phyloP scores from a whole-genome alignment of 1,140 invertebrate species.

The Halotydeus destructor region DNA sequence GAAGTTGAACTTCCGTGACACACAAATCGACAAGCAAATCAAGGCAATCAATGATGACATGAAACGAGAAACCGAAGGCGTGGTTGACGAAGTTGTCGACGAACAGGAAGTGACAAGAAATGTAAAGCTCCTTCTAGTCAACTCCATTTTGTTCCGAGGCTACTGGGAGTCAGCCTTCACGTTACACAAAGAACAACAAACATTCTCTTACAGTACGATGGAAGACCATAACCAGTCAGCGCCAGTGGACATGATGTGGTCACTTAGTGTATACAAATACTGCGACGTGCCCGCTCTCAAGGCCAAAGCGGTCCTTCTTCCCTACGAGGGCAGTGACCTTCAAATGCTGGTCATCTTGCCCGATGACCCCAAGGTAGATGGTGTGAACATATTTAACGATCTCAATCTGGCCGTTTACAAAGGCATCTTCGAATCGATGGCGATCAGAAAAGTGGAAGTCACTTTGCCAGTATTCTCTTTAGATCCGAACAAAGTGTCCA shows the following conservation, averaged over 20 bases:
- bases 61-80: conserved; percentile 6
- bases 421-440: background rate
- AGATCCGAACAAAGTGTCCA: conserved; percentile 10
- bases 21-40: conserved; percentile 1
- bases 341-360: conserved; percentile 10
- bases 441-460: background rate
- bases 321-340: conserved; percentile 9
- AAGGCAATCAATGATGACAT: conserved; percentile 12
- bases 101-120: conserved; percentile 5
- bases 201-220: background rate
- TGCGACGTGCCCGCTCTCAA: conserved; percentile 1
- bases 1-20: conserved; percentile 6
- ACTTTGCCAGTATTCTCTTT: conserved; percentile 10
- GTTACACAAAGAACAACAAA: conserved; percentile 3
- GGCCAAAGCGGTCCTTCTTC: conserved; percentile 4
- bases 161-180: conserved; percentile 7
- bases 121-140: conserved; percentile 2
- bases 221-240: background rate
- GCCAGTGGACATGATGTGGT: conserved; percentile 8
- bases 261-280: conserved; percentile 4
- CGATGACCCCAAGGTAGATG: conserved; percentile 1
- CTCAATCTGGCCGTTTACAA: background rate
- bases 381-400: conserved; percentile 2
- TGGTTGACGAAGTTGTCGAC: conserved; percentile 4
- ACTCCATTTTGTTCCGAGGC: conserved; percentile 12